Base-by-base conservation (phyloP, 64 coral and sea anemone species). In the Hydrozoanthus tunicans region DNA sequence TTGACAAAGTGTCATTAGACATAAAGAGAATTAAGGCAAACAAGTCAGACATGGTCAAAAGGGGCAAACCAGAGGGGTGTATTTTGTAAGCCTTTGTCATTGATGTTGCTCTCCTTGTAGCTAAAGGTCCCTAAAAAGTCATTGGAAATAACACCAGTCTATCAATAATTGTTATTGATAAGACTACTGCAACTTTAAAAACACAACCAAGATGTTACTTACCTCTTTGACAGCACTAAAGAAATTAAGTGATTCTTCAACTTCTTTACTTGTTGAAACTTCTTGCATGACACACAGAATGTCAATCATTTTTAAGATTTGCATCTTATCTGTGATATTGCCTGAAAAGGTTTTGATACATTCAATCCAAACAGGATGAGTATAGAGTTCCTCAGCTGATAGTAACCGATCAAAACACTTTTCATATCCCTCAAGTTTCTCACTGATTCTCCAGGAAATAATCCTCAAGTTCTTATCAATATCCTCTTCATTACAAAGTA, bases 331-430 rank as follows among this genome's bases (percentile, higher is more conserved):
- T 78, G 67, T 85, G 68, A 90, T 91, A 57, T 89, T 60, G 20
- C 63, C 68, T 51, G 92, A 83, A 94, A 92, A 62, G 6, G 80
- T 89, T 56, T 58, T 90, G 53, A 96, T 86, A 32, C 92, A 94
- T 57, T 96, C 69, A 53, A 96, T 59, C 92, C 95, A 96, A n/a
- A 77, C 3, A 57, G 92, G 32, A 54, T 84, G 78, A 15, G 73
- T 15, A 61, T 91, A 88, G 5, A 96, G 80, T 59, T 96, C 95
- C 53, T 96, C 95, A 52, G 92, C 71, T 70, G 82, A 91, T 57
- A 96, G 55, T 5, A 96, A 77, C 95, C 95, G 92, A 71, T 96
- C 89, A 83, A 96, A 89, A 23, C 95, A 91, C 26, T 94, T 79
- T 65, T 94, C 76, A 82, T 90, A 92, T 11, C 92, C 95, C 25